These are phyloP conservation scores for Aspiorhynchus laticeps DNA, from an alignment of 2,113 vertebrate genomes.

Conservation along the genomic window DNA sequence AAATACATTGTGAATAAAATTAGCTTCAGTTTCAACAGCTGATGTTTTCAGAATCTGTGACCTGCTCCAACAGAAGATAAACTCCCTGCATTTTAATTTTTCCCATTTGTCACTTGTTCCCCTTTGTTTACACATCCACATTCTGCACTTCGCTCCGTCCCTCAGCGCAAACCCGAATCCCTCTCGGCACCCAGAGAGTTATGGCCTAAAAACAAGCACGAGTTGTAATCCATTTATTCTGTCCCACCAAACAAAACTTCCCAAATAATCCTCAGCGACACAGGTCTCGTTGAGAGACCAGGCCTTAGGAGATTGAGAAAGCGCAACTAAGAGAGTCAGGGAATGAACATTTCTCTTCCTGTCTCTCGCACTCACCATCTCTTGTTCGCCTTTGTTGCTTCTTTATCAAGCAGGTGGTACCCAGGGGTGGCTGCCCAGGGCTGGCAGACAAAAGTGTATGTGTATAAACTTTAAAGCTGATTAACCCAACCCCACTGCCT, in stretches of 20 bases:
- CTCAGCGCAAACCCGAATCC: constrained; percentile 49
- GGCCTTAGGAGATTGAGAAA: constrained; percentile 38
- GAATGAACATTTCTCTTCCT: constrained; percentile 43
- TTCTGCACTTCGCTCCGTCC: constrained; percentile 61
- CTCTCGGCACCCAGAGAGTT: constrained; percentile 11
- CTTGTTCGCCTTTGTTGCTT: constrained; percentile 32
- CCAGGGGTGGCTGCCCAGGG: constrained; percentile 67
- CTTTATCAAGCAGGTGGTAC: constrained; percentile 79
- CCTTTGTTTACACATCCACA: constrained; percentile 68
- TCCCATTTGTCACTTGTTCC: constrained; percentile 35
- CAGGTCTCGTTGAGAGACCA: constrained; percentile 67
- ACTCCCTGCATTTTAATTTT: constrained; percentile 7
- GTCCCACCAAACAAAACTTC: constrained; percentile 72
- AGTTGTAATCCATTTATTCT: constrained; percentile 80
- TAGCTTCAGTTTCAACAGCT: neutral
- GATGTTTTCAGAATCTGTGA: neutral
- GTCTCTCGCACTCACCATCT: constrained; percentile 12
- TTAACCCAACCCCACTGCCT: constrained; percentile 87
- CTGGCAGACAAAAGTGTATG: constrained; percentile 80
- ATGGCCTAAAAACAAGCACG: constrained; percentile 66
- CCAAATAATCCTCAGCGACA: constrained; percentile 74
- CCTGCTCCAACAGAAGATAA: neutral
- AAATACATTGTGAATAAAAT: constrained; percentile 7
- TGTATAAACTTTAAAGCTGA: constrained; percentile 91
- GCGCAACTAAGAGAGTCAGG: constrained; percentile 35